Evolutionary conservation across 2,797 vertebrate species (phyloP).

Genomic region (Coluber constrictor): DNA sequence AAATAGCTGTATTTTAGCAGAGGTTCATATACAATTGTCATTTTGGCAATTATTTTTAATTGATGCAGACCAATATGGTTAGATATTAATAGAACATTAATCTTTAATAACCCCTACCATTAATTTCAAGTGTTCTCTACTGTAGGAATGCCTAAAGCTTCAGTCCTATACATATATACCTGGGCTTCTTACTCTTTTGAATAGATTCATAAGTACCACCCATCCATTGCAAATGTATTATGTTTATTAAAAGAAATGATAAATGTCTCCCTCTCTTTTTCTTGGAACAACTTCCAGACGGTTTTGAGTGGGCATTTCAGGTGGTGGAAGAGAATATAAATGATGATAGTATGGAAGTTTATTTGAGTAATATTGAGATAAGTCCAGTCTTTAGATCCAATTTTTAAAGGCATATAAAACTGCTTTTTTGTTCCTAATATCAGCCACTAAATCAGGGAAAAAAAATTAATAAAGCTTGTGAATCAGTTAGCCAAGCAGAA

Average conservation of each 20-base stretch:
- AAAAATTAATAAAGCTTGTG: neutral
- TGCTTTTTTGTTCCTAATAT: neutral
- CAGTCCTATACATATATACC: neutral
- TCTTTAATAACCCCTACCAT: neutral
- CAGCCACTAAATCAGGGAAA: neutral
- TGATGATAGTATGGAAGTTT: neutral
- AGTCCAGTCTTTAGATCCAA: neutral
- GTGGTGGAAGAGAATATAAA: neutral
- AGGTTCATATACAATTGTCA: neutral
- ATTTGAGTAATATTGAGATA: neutral
- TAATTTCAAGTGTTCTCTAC: neutral
- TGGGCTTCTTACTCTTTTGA: neutral
- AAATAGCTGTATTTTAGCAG: neutral
- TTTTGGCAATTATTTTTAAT: neutral
- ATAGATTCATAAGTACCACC: neutral
- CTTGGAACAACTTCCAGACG: neutral
- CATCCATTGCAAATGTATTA: neutral
- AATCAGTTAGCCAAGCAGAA: neutral
- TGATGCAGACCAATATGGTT: neutral
- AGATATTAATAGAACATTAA: neutral
- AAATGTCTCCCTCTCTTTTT: neutral
- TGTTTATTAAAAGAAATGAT: neutral
- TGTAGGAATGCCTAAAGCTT: neutral
- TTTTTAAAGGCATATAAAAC: neutral
- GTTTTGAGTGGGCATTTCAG: neutral